Conservation (phyloP, 2,797 vertebrate species). For the Xyrichtys novacula region DNA sequence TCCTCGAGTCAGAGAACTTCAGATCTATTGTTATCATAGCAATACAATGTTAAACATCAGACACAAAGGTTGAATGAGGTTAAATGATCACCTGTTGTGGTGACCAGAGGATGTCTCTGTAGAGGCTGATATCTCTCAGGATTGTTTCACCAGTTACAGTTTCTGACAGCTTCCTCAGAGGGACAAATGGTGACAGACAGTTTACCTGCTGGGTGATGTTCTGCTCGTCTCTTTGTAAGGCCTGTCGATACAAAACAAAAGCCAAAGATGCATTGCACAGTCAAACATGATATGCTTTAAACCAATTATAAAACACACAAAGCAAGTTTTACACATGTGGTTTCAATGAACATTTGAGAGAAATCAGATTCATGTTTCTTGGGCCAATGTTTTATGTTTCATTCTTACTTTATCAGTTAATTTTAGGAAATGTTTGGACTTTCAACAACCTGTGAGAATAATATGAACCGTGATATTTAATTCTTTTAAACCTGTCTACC, state of each 20-base stretch:
- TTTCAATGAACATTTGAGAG: constrained; percentile 7
- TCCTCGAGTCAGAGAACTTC: constrained; percentile 29
- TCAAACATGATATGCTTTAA: constrained; percentile 4
- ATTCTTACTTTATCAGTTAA: no score
- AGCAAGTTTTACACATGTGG: not conserved
- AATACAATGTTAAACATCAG: constrained; percentile 29
- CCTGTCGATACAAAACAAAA: constrained; percentile 62
- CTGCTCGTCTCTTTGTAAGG: constrained; percentile 60
- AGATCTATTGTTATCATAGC: constrained; percentile 37
- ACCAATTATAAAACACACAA: constrained; percentile 3
- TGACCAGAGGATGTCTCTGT: constrained; percentile 85
- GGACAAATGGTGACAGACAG: constrained; percentile 87
- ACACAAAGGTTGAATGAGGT: constrained; percentile 38
- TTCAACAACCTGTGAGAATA: not conserved
- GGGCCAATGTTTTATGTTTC: not conserved
- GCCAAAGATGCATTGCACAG: constrained; percentile 7
- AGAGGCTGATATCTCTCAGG: constrained; percentile 76
- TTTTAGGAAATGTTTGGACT: not conserved
- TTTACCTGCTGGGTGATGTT: constrained; percentile 76
- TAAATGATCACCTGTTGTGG: constrained; percentile 87
- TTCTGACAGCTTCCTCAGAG: constrained; percentile 85
- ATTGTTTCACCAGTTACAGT: constrained; percentile 72
- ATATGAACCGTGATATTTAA: not conserved
- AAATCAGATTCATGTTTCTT: constrained; percentile 6
- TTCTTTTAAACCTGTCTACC: not conserved